These are phyloP conservation scores for Parus major DNA, from an alignment of 2,113 vertebrate genomes.

Conservation along the genomic window DNA sequence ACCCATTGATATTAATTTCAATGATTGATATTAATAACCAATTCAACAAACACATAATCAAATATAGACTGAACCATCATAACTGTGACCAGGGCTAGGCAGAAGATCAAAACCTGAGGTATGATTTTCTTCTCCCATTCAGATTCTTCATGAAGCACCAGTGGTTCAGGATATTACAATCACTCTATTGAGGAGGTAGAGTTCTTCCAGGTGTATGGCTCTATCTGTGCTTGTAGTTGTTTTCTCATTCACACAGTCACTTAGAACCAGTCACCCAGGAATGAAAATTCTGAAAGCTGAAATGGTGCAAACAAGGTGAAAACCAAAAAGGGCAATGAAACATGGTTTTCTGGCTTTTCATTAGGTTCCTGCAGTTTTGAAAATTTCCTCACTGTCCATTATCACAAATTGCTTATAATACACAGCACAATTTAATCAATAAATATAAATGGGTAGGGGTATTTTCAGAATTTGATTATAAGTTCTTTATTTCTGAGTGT, in stretches of 20 bases:
- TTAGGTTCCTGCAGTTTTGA: not conserved
- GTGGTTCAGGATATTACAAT: not conserved
- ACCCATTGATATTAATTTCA: not conserved
- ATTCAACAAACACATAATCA: not conserved
- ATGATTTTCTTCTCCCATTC: not conserved
- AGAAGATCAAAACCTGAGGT: not conserved
- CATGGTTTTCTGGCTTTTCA: not conserved
- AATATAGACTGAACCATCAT: not conserved
- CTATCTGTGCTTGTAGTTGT: not conserved
- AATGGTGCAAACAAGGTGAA: not conserved
- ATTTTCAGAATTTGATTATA: constrained; percentile 43
- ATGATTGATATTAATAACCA: not conserved
- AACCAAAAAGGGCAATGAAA: not conserved
- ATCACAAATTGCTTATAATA: not conserved
- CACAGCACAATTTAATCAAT: not conserved
- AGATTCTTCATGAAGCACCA: not conserved
- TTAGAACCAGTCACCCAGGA: not conserved
- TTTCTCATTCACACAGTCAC: not conserved
- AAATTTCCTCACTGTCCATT: not conserved
- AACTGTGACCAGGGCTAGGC: not conserved
- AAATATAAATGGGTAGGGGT: not conserved
- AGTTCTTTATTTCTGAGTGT: constrained; percentile 28
- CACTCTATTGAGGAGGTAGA: not conserved
- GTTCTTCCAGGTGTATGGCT: not conserved
- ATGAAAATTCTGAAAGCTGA: not conserved